Percentiles rank a stretch among this genome's conserved stretches.
Evolutionary conservation across 2,797 vertebrate genomes (phyloP).

Genomic region (Peromyscus aztecus): DNA sequence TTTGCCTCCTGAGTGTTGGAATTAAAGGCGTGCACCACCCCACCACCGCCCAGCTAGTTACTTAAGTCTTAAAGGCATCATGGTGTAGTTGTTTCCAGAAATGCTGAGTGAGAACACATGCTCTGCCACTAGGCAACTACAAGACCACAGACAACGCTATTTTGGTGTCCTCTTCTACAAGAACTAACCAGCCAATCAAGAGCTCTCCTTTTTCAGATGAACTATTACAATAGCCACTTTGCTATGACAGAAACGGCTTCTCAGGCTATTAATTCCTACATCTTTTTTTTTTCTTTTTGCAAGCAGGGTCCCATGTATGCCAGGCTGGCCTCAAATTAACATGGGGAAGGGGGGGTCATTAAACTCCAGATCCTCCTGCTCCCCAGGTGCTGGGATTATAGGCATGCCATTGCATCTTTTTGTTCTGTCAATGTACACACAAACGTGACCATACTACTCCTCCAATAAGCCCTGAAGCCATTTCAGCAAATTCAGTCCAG

Average conservation of each 20-base stretch:
- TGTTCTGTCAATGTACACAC: neutral
- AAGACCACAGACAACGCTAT: neutral
- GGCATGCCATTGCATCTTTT: neutral
- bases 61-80: neutral
- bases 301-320: neutral
- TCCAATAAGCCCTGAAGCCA: neutral
- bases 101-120: neutral
- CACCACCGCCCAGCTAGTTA: no score
- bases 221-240: neutral
- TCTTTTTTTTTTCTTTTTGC: neutral
- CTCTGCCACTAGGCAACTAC: neutral
- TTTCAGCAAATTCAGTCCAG: neutral
- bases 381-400: neutral
- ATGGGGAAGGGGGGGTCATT: no score
- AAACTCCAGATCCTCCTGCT: neutral
- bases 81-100: neutral
- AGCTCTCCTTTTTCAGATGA: neutral
- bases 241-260: neutral
- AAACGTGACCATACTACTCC: neutral
- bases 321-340: neutral
- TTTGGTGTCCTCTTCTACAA: neutral
- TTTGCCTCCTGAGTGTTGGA: no score
- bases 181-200: neutral
- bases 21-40: no score
- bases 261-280: neutral